phyloP scores from a whole-genome alignment of 2,888 invertebrate genomes.

The Tribolium freemani region DNA sequence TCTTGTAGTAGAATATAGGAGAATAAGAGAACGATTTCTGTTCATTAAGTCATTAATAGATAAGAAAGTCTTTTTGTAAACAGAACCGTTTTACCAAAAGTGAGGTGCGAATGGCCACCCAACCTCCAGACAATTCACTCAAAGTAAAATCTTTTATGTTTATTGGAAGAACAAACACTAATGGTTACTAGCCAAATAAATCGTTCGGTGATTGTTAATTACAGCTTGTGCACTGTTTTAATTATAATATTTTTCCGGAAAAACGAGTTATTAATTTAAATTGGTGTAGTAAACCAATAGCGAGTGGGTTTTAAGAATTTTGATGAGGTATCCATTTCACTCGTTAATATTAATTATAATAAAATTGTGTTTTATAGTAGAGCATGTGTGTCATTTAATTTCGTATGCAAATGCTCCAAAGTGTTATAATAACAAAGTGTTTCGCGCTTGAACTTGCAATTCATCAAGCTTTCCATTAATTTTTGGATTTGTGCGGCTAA shows the following conservation, averaged over 20 bases:
- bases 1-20: no score
- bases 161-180: not conserved
- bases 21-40: not conserved
- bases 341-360: slow-evolving; percentile 26
- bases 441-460: not conserved
- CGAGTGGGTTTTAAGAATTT: slow-evolving; percentile 16
- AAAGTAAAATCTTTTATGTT: not conserved
- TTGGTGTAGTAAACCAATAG: slow-evolving; percentile 7
- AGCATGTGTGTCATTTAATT: slow-evolving; percentile 1
- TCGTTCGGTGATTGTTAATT: not conserved
- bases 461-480: slow-evolving; percentile 11
- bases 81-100: not conserved
- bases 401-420: not conserved
- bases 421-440: not conserved
- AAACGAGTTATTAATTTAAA: slow-evolving; percentile 25
- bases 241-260: slow-evolving; percentile 1
- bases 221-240: not conserved
- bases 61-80: not conserved
- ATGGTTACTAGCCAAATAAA: not conserved
- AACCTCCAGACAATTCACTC: not conserved
- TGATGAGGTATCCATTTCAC: slow-evolving; percentile 18
- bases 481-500: slow-evolving; percentile 14
- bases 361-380: slow-evolving; percentile 1
- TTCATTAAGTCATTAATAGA: not conserved
- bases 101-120: not conserved